phyloP scores from a whole-genome alignment of 2,113 vertebrate species.

The Prunella fulvescens region DNA sequence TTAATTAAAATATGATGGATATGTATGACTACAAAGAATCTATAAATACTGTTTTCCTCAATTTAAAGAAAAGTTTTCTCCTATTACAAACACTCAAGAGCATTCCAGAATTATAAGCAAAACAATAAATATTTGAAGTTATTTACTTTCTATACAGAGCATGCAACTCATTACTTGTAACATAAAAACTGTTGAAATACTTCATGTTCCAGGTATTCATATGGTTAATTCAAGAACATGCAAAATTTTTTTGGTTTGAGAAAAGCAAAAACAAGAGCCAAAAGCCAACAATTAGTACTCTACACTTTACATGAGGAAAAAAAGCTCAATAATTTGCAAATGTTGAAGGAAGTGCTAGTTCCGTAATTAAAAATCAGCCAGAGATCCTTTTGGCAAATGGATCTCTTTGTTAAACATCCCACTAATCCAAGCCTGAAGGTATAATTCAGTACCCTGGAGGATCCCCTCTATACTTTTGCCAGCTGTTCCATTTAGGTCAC shows the following conservation, averaged over 20 bases:
- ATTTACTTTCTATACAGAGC: not conserved
- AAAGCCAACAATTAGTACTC: constrained; percentile 9
- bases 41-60: not conserved
- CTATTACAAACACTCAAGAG: not conserved
- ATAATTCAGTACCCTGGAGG: constrained; percentile 56
- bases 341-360: constrained; percentile 1
- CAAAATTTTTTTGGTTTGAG: not conserved
- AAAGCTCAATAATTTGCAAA: constrained; percentile 37
- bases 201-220: not conserved
- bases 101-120: not conserved
- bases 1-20: not conserved
- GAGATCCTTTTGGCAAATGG: constrained; percentile 63
- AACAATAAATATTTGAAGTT: not conserved
- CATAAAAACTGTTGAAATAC: not conserved
- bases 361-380: constrained; percentile 66
- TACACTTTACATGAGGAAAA: constrained; percentile 1
- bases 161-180: not conserved
- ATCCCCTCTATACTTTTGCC: constrained; percentile 40
- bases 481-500: constrained; percentile 53
- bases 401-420: constrained; percentile 69
- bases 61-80: not conserved
- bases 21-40: not conserved
- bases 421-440: constrained; percentile 62
- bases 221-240: not conserved
- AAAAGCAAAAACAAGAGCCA: not conserved